Base-by-base conservation (phyloP, 2,888 invertebrate genomes). In the Philereme transversata region DNA sequence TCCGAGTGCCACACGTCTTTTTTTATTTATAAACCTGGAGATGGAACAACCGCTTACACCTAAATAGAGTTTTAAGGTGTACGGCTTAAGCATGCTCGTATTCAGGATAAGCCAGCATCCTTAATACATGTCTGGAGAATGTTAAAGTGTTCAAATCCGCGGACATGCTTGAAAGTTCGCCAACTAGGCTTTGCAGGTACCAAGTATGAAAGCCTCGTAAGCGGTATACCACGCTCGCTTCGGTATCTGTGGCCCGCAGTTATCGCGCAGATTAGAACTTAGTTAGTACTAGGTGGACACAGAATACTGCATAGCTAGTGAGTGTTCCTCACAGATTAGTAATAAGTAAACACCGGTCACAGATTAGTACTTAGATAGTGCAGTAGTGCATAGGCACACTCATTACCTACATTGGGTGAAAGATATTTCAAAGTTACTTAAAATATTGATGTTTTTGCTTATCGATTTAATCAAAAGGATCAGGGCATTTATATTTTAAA, bases 121-220 rank as follows among this genome's bases (percentile, higher is more conserved):
- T 51, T 34, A 40, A 38, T 51, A 51, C 60, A 45, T 47, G 50
- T 11, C 57, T 54, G 52, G 53, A 10, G 46, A 10, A 40, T 33
- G 47, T 10, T 40, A 41, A 46, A 53, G 50, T 50, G 57, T 45
- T 57, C 43, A 54, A 50, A 57, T 51, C 62, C 57, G 62, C 50
- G 53, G 57, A 46, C 46, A 62, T 46, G 57, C 41, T 46, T 36
- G 10, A 53, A 50, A 50, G 49, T 57, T 62, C 11, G 34, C 33
- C 40, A 45, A 57, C 56, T 57, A 40, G 52, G 52, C 40, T 61
- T 52, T 45, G 44, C 55, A 45, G 56, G 55, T 51, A 56, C 35
- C 22, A 48, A 10, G 47, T 43, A 51, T 47, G 57, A 57, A 57
- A 52, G 36, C 59, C 45, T 40, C 34, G 50, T 50, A 49, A 48